Evolutionary conservation across 2,113 vertebrate genomes (phyloP), one percentile per base, ranked within the genome.

Genomic region (Argyrosomus japonicus): DNA sequence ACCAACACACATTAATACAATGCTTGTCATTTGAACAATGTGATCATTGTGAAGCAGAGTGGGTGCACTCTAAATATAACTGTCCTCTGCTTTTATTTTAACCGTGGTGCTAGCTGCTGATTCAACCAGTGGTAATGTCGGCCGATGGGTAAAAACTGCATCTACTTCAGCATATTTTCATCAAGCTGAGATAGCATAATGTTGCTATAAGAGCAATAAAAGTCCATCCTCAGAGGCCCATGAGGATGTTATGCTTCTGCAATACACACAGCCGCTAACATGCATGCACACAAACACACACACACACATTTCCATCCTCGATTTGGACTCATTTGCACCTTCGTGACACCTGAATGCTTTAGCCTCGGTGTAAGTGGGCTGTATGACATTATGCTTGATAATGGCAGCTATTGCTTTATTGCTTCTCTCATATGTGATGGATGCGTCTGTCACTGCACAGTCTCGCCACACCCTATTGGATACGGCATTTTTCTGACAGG

Each of bases 341-440:
- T 64, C 7, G 75, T 80, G 82, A 86, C 91, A 92, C 89, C 86
- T 87, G 81, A 84, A 74, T 76, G 90, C 86, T 71, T 87, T 77
- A 79, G 87, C 69, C 78, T 75, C 27, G 32, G 65, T 89, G 64
- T 87, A 87, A 81, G 79, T 89, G 88, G 70, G 74, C 81, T 79
- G 86, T 74, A n/a, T 85, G 84, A 87, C 87, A 90, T 93, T 84
- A 86, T 85, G 79, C 67, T 87, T 86, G 75, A 90, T 91, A 85
- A 87, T 85, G 77, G 82, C n/a, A 72, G 74, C 83, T 79, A 77
- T 81, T 86, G 67, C 83, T 77, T 84, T 79, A 77, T 83, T 86
- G 67, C 83, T 79, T 84, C 75, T 69, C 82, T 78, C 88, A 61
- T 43, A 54, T 68, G 25, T 89, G 90, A 93, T 90, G 84, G 91